Base-by-base conservation (phyloP, 1,140 invertebrate species). In the Microplitis mediator region DNA sequence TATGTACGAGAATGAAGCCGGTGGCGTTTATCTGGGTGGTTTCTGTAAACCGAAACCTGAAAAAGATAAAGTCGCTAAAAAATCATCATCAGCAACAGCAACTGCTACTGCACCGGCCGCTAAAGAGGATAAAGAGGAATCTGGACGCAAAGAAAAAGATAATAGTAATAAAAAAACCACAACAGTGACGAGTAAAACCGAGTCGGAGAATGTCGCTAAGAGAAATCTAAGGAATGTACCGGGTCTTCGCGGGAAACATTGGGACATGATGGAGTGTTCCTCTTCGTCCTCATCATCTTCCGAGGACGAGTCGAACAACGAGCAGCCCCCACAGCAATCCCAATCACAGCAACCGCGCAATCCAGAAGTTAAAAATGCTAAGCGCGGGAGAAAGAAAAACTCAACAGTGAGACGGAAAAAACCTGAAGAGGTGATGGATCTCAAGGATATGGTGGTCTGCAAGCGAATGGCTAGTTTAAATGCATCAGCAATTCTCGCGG, bases 401-500 rank as follows among this genome's bases (percentile, higher is more conserved):
- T 77, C 81, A 31, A 78, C 76, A 1, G 84, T 87, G 62, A 83
- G 89, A 13, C 87, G 88, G 54, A 89, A 85, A 63, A 86, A 89
- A 74, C 90, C 90, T 61, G 92, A 93, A 80, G 88, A 94, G 35
- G 90, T 93, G 16, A 95, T 95, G 90, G 94, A 95, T 80, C 86
- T 95, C 58, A 94, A 95, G 79, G 94, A 95, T 76, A 95, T 95
- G 91, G 92, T 96, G 0, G 94, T 95, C 2, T 91, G 92, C 75
- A 97, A 96, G 81, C 89, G 96, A 34, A 97, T 97, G 95, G 96
- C 96, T 8, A 96, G 94, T 80, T 85, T 98, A 23, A 98, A 97
- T 85, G 96, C 96, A 8, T 94, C 94, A 8, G 96, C 96, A 13
- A 97, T 98, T 76, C 88, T 98, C 74, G 94, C 95, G 2, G 95